phyloP scores from a whole-genome alignment of 2,797 vertebrate species.

The Pelochelys cantorii region DNA sequence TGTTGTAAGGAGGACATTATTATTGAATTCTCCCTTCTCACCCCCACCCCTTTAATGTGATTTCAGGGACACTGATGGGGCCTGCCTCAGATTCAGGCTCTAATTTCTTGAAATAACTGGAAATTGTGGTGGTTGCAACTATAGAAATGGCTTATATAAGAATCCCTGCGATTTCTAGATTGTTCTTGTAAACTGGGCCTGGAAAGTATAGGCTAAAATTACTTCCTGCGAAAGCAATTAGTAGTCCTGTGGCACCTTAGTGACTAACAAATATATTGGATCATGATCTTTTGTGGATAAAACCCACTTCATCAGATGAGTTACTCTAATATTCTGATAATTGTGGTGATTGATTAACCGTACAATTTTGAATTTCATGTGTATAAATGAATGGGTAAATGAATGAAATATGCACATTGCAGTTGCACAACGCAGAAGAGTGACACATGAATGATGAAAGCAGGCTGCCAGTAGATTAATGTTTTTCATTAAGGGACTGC shows the following conservation, averaged over 20 bases:
- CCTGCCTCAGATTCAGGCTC: conserved; percentile 47
- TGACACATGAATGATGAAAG: conserved; percentile 69
- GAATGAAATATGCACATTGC: conserved; percentile 69
- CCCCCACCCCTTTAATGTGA: conserved; percentile 27
- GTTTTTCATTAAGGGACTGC: conserved; percentile 65
- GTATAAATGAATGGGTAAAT: conserved; percentile 69
- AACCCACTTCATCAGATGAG: too few relatives aligned
- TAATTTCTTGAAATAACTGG: conserved; percentile 55
- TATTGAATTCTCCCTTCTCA: not conserved
- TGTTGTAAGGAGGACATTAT: not conserved
- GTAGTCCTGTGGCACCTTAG: too few relatives aligned
- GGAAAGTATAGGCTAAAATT: not conserved
- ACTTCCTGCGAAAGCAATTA: not conserved
- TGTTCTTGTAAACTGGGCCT: conserved; percentile 17
- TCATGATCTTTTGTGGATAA: too few relatives aligned
- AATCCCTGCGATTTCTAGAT: conserved; percentile 52
- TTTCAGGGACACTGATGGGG: conserved; percentile 45
- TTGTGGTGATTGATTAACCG: conserved; percentile 53
- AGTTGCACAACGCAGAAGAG: conserved; percentile 58
- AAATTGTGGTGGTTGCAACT: conserved; percentile 51
- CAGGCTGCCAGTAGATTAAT: conserved; percentile 65
- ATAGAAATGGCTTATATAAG: conserved; percentile 24
- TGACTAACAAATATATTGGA: too few relatives aligned
- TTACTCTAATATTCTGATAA: conserved; percentile 35
- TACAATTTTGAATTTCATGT: conserved; percentile 37